These are phyloP conservation scores for Rhyacichthys aspro DNA, from an alignment of 2,797 vertebrate species.

Conservation along the genomic window DNA sequence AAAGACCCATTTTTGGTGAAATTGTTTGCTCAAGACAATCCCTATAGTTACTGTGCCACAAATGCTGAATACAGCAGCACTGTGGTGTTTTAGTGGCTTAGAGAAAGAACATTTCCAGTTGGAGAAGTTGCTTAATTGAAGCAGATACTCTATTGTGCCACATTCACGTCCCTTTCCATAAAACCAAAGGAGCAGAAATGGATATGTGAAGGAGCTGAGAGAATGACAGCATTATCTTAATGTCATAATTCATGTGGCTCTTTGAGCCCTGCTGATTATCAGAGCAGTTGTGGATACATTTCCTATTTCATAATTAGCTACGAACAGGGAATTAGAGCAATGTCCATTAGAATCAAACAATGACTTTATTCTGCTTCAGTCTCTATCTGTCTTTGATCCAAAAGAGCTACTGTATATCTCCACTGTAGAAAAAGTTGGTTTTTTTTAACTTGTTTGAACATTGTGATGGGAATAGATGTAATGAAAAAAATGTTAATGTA, in stretches of 20 bases:
- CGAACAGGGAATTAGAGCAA: constrained; percentile 66
- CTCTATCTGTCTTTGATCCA: constrained; percentile 46
- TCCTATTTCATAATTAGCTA: constrained; percentile 70
- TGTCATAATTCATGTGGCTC: constrained; percentile 65
- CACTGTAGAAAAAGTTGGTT: constrained; percentile 20
- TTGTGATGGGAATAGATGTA: too few relatives aligned
- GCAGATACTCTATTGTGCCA: constrained; percentile 70
- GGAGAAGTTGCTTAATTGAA: constrained; percentile 77
- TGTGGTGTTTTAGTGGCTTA: constrained; percentile 71
- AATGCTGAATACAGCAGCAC: constrained; percentile 63
- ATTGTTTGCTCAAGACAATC: constrained; percentile 72
- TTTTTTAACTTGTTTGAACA: too few relatives aligned
- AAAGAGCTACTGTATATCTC: constrained; percentile 15
- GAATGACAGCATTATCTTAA: constrained; percentile 68
- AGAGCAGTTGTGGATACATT: constrained; percentile 73
- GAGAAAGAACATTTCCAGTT: constrained; percentile 64
- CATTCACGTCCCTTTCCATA: constrained; percentile 48
- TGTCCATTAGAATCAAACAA: constrained; percentile 65
- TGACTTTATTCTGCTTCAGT: constrained; percentile 49
- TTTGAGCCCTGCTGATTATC: constrained; percentile 68
- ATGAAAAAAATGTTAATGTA: too few relatives aligned
- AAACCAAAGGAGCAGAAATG: constrained; percentile 66
- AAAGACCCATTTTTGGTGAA: constrained; percentile 59
- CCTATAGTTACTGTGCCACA: constrained; percentile 65
- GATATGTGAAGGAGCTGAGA: constrained; percentile 64